These are phyloP conservation scores for Maniola jurtina DNA, from an alignment of 1,140 invertebrate genomes.

Conservation along the genomic window DNA sequence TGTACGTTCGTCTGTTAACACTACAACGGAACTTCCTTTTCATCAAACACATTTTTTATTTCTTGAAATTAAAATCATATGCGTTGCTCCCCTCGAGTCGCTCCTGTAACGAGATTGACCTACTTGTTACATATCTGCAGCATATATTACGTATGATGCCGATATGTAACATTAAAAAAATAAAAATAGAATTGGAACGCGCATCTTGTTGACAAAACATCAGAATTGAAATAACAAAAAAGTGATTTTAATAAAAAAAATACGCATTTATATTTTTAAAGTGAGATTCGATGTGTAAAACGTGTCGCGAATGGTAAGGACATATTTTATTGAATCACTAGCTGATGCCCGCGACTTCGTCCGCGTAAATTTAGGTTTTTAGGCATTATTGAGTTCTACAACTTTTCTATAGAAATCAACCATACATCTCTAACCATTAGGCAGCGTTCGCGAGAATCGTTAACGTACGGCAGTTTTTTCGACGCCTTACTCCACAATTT, in stretches of 20 bases:
- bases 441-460: too few species aligned
- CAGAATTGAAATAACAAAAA: background rate
- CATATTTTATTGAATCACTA: slow-evolving; percentile 32
- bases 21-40: slow-evolving; percentile 51
- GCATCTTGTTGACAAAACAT: slow-evolving; percentile 32
- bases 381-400: too few species aligned
- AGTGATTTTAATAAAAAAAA: background rate
- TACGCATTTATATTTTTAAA: slow-evolving; percentile 16
- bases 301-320: slow-evolving; percentile 18
- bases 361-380: too few species aligned
- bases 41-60: slow-evolving; percentile 74
- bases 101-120: slow-evolving; percentile 52
- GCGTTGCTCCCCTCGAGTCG: slow-evolving; percentile 36
- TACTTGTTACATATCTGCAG: slow-evolving; percentile 44
- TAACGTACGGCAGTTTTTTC: too few species aligned
- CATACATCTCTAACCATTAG: too few species aligned
- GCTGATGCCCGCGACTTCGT: too few species aligned
- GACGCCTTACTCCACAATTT: too few species aligned
- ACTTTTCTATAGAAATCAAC: too few species aligned
- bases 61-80: slow-evolving; percentile 56
- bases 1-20: slow-evolving; percentile 65
- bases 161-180: slow-evolving; percentile 41
- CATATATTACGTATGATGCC: slow-evolving; percentile 19
- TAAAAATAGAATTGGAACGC: slow-evolving; percentile 58
- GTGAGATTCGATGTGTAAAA: slow-evolving; percentile 22